Base-by-base conservation (phyloP, 23 tunicate genomes). In the Diplosoma virens region DNA sequence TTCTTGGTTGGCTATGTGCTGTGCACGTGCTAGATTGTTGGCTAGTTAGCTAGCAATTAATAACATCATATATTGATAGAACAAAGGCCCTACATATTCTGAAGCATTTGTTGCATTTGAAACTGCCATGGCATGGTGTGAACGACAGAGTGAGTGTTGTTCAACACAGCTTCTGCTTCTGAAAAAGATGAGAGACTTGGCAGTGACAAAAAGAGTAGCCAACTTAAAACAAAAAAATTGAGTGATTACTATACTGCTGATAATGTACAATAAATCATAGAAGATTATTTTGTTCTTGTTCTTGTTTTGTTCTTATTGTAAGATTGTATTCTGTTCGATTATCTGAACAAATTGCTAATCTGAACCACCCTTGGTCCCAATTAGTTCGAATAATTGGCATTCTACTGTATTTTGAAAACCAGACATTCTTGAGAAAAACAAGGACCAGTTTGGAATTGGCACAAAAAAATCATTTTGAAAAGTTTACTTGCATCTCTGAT, bases 51-150 rank as follows among this genome's bases (percentile, higher is more conserved):
- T n/a, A n/a, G n/a, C n/a, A n/a, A n/a, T n/a, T n/a, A n/a, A n/a
- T n/a, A n/a, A n/a, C n/a, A n/a, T n/a, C n/a, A n/a, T n/a, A n/a
- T n/a, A n/a, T n/a, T n/a, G n/a, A n/a, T n/a, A 61, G 6, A 61
- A 27, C 69, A 61, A 61, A 35, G 69, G 69, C 30, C 69, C 69
- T 61, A 61, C 69, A 61, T n/a, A 61, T 26, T 9, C 69, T 61
- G 69, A 61, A 61, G 69, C 69, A 61, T 61, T 61, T 61, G 69
- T 27, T 61, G 69, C 69, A 61, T 61, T 61, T 61, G 69, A 61
- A 61, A 61, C 69, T 26, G 69, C 69, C 69, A 61, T 61, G 35
- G 69, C 69, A 61, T 61, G 69, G 69, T 61, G 69, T 61, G 69
- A 61, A 61, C 69, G 30, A 61, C 69, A 61, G 69, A 61, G 30